These are phyloP conservation scores for Atractosteus spatula DNA, from an alignment of 2,113 vertebrate genomes.

Conservation along the genomic window DNA sequence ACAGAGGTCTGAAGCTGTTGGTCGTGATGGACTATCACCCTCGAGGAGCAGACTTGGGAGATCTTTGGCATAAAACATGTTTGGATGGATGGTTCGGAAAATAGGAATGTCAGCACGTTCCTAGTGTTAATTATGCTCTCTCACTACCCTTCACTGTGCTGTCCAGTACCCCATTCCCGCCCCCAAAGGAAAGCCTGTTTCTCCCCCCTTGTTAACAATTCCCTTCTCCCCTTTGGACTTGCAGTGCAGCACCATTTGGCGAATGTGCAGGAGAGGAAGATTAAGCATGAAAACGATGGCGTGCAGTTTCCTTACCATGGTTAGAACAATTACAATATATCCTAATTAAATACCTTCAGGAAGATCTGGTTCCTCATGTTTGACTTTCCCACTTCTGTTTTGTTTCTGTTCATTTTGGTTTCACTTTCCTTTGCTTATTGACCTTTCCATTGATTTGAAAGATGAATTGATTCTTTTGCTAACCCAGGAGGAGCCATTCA, in stretches of 20 bases:
- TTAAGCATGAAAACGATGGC: conserved; percentile 73
- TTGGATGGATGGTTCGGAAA: too few species aligned
- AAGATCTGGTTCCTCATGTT: conserved; percentile 24
- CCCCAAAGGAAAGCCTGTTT: conserved; percentile 15
- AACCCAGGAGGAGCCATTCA: too few species aligned
- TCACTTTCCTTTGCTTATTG: conserved; percentile 17
- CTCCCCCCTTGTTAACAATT: conserved; percentile 62
- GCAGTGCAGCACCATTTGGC: conserved; percentile 75
- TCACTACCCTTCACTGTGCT: too few species aligned
- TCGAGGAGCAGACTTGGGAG: too few species aligned
- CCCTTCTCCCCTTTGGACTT: conserved; percentile 72
- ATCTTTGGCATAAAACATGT: too few species aligned
- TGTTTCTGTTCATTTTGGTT: background rate
- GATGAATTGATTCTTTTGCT: too few species aligned
- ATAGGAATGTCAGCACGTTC: too few species aligned
- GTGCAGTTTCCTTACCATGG: conserved; percentile 76
- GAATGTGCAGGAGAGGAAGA: conserved; percentile 76
- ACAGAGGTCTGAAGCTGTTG: too few species aligned
- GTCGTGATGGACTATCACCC: too few species aligned
- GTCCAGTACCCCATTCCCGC: conserved; percentile 21
- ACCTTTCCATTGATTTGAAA: too few species aligned
- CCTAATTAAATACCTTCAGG: conserved; percentile 31
- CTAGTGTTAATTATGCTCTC: too few species aligned
- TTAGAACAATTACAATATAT: conserved; percentile 58
- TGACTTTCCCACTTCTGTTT: conserved; percentile 5